phyloP scores from a whole-genome alignment of 2,113 vertebrate species.

The Entelurus aequoreus region DNA sequence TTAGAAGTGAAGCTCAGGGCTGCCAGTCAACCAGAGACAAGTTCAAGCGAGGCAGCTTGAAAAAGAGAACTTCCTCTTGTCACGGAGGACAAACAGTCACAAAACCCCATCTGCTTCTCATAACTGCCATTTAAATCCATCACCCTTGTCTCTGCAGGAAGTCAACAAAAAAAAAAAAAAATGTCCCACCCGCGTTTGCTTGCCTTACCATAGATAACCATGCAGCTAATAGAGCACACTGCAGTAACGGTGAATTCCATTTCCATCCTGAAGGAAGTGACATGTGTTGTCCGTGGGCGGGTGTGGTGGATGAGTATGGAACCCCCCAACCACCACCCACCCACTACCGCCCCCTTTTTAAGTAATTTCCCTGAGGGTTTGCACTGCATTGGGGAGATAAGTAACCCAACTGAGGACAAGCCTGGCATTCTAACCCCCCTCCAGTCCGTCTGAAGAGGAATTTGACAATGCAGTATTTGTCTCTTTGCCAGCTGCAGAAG shows the following conservation, averaged over 20 bases:
- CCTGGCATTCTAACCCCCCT: constrained; percentile 53
- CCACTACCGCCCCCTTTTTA: not conserved
- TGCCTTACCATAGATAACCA: constrained; percentile 18
- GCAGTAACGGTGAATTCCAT: not conserved
- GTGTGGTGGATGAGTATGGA: constrained; percentile 9
- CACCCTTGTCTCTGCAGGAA: constrained; percentile 10
- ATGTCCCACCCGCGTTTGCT: constrained; percentile 28
- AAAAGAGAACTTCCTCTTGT: constrained; percentile 34
- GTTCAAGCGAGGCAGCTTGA: constrained; percentile 7
- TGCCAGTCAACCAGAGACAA: too few relatives aligned
- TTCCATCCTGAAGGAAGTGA: constrained; percentile 2
- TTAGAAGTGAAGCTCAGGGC: too few relatives aligned
- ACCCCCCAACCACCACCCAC: not conserved
- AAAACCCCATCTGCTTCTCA: constrained; percentile 32
- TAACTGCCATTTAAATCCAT: constrained; percentile 26
- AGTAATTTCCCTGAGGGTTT: constrained; percentile 46
- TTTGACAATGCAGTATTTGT: constrained; percentile 64
- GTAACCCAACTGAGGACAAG: constrained; percentile 55
- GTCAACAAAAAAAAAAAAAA: constrained; percentile 16
- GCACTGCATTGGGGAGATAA: constrained; percentile 47
- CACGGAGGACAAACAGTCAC: constrained; percentile 16
- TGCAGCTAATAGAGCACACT: constrained; percentile 4
- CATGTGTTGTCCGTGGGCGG: constrained; percentile 16
- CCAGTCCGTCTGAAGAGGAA: constrained; percentile 56
- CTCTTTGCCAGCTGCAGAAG: constrained; percentile 46